phyloP scores from a whole-genome alignment of 2,888 invertebrate species.

The Myathropa florea region DNA sequence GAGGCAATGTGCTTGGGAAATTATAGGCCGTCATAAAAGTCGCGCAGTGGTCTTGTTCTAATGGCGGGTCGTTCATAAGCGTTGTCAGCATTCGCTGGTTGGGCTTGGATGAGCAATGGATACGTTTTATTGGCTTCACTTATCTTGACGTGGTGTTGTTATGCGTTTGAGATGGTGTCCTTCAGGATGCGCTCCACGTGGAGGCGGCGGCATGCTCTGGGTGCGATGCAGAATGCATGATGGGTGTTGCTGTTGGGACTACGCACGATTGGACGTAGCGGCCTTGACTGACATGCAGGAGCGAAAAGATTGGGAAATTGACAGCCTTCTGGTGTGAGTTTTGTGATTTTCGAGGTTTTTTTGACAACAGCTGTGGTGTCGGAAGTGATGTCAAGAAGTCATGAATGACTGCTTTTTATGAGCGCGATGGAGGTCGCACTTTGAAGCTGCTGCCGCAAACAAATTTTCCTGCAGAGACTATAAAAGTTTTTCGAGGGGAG shows the following conservation, averaged over 20 bases:
- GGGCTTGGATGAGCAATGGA: neutral
- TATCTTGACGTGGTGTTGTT: neutral
- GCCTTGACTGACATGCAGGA: neutral
- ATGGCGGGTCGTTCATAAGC: neutral
- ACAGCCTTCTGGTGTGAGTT: too few relatives aligned
- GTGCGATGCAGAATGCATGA: too few relatives aligned
- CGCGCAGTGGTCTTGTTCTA: neutral
- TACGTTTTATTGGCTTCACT: neutral
- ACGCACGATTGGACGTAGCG: neutral
- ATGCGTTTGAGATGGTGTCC: neutral
- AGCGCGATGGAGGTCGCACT: neutral
- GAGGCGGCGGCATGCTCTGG: neutral
- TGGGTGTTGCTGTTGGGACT: neutral
- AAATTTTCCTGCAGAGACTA: neutral
- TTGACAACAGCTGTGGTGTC: neutral
- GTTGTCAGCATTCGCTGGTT: neutral
- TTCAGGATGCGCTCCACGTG: neutral
- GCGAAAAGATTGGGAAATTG: neutral
- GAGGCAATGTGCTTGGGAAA: neutral
- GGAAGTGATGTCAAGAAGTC: too few relatives aligned
- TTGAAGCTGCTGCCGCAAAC: neutral
- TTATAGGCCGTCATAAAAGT: slow-evolving; percentile 8
- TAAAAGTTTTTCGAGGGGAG: neutral
- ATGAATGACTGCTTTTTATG: neutral
- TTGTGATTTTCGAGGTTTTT: neutral